These are phyloP conservation scores for Osmerus eperlanus DNA, from an alignment of 2,113 vertebrate genomes.

Conservation along the genomic window DNA sequence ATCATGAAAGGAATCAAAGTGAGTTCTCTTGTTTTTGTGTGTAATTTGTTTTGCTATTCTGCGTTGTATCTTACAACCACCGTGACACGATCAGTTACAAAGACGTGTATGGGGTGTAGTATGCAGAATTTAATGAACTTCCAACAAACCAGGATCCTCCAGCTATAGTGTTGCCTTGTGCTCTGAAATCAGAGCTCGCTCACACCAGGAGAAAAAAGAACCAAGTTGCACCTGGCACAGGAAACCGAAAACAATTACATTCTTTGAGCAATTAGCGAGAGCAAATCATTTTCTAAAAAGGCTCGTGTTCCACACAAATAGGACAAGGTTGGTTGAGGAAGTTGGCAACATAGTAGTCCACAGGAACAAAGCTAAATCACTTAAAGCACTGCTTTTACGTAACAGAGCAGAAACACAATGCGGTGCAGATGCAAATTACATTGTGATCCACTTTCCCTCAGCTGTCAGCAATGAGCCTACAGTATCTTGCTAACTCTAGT, in stretches of 20 bases:
- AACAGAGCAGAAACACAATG: too few species aligned
- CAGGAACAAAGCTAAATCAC: too few species aligned
- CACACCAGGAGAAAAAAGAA: conserved; percentile 15
- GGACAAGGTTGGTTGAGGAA: too few species aligned
- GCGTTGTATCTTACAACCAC: neutral
- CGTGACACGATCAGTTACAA: neutral
- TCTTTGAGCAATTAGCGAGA: neutral
- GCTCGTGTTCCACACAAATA: too few species aligned
- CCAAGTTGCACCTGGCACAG: neutral
- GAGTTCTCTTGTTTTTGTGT: conserved; percentile 10
- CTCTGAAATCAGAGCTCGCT: conserved; percentile 35
- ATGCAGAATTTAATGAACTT: neutral
- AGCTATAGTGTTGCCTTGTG: neutral
- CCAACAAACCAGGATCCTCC: conserved; percentile 10
- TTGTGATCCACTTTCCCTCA: too few species aligned
- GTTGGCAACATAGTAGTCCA: too few species aligned
- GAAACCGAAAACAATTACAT: neutral
- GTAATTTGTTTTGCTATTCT: neutral
- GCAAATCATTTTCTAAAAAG: neutral
- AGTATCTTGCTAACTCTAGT: too few species aligned
- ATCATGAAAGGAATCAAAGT: conserved; percentile 44
- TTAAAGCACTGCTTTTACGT: too few species aligned
- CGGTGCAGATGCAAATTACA: too few species aligned
- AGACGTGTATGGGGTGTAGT: neutral
- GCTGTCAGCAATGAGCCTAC: too few species aligned